Conservation (phyloP, 2,113 vertebrate genomes). For the Meles meles region DNA sequence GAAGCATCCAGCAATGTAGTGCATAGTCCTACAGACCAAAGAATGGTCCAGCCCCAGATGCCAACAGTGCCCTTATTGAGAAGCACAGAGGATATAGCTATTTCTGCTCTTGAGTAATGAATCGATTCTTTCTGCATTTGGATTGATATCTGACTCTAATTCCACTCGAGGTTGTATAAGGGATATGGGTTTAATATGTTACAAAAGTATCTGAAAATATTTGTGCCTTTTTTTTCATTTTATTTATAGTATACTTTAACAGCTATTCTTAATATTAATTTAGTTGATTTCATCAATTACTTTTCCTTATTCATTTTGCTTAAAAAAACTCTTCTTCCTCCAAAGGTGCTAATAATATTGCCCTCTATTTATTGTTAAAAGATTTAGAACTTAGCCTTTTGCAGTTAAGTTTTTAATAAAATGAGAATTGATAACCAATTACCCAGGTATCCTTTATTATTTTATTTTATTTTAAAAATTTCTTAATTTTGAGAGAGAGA, state of each 20-base stretch:
- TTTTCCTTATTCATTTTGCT: not conserved
- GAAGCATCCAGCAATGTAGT: not conserved
- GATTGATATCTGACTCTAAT: not conserved
- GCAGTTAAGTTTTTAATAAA: not conserved
- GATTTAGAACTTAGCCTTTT: not conserved
- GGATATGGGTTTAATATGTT: not conserved
- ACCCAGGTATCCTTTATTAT: not conserved
- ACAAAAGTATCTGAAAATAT: not conserved
- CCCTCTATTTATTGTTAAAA: not conserved
- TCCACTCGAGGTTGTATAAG: not conserved
- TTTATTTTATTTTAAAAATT: not conserved
- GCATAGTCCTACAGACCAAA: not conserved
- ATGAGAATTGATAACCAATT: not conserved
- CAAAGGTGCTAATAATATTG: not conserved
- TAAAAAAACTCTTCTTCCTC: not conserved
- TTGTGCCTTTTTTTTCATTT: not conserved
- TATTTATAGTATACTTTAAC: not conserved
- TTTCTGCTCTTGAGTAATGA: not conserved
- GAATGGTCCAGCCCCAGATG: not conserved
- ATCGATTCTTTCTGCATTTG: not conserved
- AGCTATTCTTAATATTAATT: not conserved
- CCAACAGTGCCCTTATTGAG: not conserved
- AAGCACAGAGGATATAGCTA: not conserved
- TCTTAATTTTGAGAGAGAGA: not conserved
- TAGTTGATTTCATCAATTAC: not conserved